A percentile compares a stretch with the other conserved stretches of the same genome.
Conservation (phyloP, 2,797 vertebrate genomes). For the Manis pentadactyla region DNA sequence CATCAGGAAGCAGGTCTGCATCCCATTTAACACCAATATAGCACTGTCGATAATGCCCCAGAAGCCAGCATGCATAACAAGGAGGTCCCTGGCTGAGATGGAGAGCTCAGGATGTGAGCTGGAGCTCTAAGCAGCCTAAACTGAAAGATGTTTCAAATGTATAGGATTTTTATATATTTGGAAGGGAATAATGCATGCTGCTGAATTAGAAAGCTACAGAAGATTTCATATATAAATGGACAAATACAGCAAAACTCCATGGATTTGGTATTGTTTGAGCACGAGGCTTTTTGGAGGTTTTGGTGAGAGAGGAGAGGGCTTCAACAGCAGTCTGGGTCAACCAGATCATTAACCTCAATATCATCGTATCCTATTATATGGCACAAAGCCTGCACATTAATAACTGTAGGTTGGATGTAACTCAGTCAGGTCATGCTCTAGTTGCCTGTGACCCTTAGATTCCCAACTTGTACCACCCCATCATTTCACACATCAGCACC, state of each 20-base stretch:
- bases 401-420: background rate
- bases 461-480: background rate
- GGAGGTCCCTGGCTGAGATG: background rate
- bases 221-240: background rate
- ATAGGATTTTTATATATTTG: conserved; percentile 11
- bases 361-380: background rate
- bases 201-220: background rate
- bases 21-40: conserved; percentile 65
- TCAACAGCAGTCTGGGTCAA: background rate
- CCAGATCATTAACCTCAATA: background rate
- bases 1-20: conserved; percentile 71
- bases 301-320: background rate
- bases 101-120: background rate
- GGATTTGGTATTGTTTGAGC: background rate
- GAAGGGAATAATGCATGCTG: background rate
- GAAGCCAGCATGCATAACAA: conserved; percentile 15
- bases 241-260: background rate
- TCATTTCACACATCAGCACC: background rate
- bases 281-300: background rate
- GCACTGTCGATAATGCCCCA: conserved; percentile 51
- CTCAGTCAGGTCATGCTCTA: background rate
- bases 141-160: background rate
- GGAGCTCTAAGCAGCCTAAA: conserved; percentile 41
- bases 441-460: background rate
- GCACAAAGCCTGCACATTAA: background rate